Base-by-base conservation (phyloP, 2,797 vertebrate species). In the Microhierax caerulescens region DNA sequence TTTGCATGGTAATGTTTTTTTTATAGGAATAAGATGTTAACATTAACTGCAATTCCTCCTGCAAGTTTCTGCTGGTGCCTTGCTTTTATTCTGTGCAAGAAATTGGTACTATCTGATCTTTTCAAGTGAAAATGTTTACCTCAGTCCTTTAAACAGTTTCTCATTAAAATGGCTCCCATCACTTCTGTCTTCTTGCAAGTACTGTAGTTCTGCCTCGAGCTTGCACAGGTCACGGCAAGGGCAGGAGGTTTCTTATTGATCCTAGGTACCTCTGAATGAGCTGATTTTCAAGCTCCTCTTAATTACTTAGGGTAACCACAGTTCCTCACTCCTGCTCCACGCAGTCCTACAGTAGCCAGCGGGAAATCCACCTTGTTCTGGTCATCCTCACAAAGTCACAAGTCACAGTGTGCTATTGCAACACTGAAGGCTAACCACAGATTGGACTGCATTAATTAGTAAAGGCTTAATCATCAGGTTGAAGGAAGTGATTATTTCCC, bases 161-260 rank as follows among this genome's bases (percentile, higher is more conserved):
- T 95, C 75, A 86, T 88, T 95, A 83, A 85, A 94, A 95, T 54
- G 53, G 20, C 10, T 95, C 30, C 43, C 34, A 65, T 64, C 57
- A 24, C 37, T 72, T 75, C 56, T 43, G 61, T 39, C 43, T 64
- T 86, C 68, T 69, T 78, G 23, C 54, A 74, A 77, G 68, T 94
- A 60, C 60, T 91, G 60, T 43, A 80, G 30, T 32, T 75, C 60
- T 91, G 53, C 73, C 68, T 73, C 61, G 51, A 69, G 76, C 53
- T 93, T 68, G 45, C n/a, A 81, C 21, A 67, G 51, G 84, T 89
- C 43, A 79, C 4, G 3, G 8, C 54, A 87, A 93, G 51, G 63
- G 60, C 67, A 75, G 32, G 13, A 82, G 19, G 13, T 63, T 78
- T 24, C 43, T 78, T 70, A 39, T 5, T 59, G 57, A 61, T 95